A percentile compares a stretch with the other conserved stretches of the same genome.
phyloP scores from a whole-genome alignment of 92 coral and sea anemone genomes.

The Parazoanthus atlanticus region DNA sequence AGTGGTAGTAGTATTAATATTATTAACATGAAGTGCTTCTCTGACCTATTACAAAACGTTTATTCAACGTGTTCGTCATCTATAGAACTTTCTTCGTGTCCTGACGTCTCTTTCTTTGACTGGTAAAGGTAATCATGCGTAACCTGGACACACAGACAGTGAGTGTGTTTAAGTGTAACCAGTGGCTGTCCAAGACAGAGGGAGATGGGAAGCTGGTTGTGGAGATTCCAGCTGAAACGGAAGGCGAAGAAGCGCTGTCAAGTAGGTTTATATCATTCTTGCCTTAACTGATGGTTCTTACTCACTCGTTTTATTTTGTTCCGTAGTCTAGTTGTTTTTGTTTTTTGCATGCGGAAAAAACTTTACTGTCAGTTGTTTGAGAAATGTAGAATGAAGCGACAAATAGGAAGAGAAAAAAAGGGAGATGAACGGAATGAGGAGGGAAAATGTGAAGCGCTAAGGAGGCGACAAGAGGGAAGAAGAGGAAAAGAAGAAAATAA shows the following conservation, averaged over 20 bases:
- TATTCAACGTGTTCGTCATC: too few species aligned
- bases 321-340: not conserved
- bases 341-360: not conserved
- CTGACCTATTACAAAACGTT: too few species aligned
- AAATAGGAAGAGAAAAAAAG: too few species aligned
- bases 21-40: too few species aligned
- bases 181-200: constrained; percentile 87
- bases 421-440: too few species aligned
- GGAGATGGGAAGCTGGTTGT: constrained; percentile 76
- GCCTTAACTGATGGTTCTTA: not conserved
- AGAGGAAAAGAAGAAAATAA: not conserved
- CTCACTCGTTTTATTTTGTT: too few species aligned
- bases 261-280: constrained; percentile 46
- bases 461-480: not conserved
- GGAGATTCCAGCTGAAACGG: constrained; percentile 87
- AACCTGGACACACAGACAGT: constrained; percentile 72
- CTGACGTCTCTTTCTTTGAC: not conserved
- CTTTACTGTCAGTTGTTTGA: too few species aligned
- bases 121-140: constrained; percentile 74
- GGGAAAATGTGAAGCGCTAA: too few species aligned
- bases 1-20: too few species aligned
- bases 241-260: constrained; percentile 69
- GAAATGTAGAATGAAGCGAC: too few species aligned
- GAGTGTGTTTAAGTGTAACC: constrained; percentile 81
- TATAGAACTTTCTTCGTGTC: not conserved